Conservation (phyloP, 2,888 invertebrate genomes). For the Cryptocephalus moraei region DNA sequence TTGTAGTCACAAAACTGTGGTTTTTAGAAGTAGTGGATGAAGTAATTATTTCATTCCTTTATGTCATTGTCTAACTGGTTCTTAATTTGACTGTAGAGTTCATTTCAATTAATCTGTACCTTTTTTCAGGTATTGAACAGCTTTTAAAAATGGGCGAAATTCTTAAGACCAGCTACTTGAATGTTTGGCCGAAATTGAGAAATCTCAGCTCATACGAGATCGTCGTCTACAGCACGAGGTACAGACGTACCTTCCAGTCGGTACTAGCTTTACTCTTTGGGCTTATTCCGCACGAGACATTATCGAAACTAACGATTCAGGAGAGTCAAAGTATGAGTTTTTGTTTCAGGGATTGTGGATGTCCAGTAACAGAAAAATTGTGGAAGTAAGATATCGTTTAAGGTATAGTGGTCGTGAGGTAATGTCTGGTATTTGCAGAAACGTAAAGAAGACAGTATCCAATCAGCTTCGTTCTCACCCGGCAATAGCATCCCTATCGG, state of each 20-base stretch:
- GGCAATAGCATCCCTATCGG: constrained; percentile 60
- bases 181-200: constrained; percentile 38
- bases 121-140: constrained; percentile 49
- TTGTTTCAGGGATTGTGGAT: constrained; percentile 79
- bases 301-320: constrained; percentile 54
- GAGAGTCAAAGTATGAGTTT: constrained; percentile 76
- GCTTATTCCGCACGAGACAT: constrained; percentile 56
- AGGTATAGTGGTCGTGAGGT: background rate
- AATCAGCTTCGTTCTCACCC: constrained; percentile 63
- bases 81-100: too few species aligned
- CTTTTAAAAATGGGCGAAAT: constrained; percentile 67
- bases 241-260: constrained; percentile 85
- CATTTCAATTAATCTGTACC: background rate
- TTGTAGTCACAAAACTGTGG: too few species aligned
- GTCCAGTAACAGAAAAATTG: constrained; percentile 55
- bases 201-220: constrained; percentile 48
- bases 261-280: constrained; percentile 69
- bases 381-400: constrained; percentile 36
- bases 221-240: constrained; percentile 69
- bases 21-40: too few species aligned
- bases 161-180: constrained; percentile 49
- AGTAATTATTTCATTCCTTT: too few species aligned
- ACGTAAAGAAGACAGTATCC: constrained; percentile 49
- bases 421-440: constrained; percentile 32
- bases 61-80: too few species aligned